phyloP scores from a whole-genome alignment of 2,888 invertebrate species.

The Dynastes tityus region DNA sequence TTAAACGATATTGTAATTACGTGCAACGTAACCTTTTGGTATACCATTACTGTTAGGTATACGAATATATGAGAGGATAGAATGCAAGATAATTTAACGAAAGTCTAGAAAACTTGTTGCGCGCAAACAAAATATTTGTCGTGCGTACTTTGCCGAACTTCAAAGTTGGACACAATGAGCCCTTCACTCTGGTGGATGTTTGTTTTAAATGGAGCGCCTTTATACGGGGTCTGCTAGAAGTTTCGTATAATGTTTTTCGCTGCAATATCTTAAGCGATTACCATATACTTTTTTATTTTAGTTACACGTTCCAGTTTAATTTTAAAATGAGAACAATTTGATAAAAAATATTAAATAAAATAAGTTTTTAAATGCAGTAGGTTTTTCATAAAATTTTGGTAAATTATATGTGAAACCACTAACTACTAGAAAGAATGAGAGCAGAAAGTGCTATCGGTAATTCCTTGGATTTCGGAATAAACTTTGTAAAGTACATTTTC shows the following conservation, averaged over 20 bases:
- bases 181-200: slow-evolving; percentile 28
- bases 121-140: slow-evolving; percentile 45
- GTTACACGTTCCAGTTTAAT: too few species aligned
- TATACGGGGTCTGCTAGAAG: slow-evolving; percentile 15
- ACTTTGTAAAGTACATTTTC: too few species aligned
- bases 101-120: slow-evolving; percentile 46
- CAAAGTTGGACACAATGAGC: slow-evolving; percentile 37
- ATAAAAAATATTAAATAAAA: too few species aligned
- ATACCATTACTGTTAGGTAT: slow-evolving; percentile 2
- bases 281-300: too few species aligned
- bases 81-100: slow-evolving; percentile 34
- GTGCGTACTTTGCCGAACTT: slow-evolving; percentile 42
- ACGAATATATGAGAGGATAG: slow-evolving; percentile 7
- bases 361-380: too few species aligned
- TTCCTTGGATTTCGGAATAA: too few species aligned
- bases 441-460: too few species aligned
- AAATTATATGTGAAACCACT: too few species aligned
- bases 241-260: slow-evolving; percentile 10
- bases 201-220: slow-evolving; percentile 29
- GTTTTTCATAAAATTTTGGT: too few species aligned
- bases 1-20: not conserved
- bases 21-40: not conserved
- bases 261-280: not conserved
- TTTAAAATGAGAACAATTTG: too few species aligned
- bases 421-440: too few species aligned